Conservation (phyloP, 2,888 invertebrate genomes). For the Melipona beecheii region DNA sequence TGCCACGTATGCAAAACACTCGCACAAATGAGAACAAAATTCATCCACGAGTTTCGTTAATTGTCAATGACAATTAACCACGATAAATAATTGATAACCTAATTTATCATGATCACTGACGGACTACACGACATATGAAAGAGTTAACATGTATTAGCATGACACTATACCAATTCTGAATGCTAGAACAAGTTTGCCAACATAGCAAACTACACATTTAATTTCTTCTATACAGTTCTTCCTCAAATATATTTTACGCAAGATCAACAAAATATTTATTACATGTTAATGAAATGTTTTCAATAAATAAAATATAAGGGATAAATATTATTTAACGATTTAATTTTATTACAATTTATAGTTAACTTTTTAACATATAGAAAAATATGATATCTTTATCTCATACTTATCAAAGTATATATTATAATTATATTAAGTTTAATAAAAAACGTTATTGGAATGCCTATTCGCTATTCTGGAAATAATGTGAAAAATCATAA, state of each 20-base stretch:
- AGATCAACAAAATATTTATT: background rate
- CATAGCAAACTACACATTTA: constrained; percentile 27
- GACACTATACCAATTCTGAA: constrained; percentile 28
- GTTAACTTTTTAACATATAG: constrained; percentile 50
- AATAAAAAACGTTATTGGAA: constrained; percentile 35
- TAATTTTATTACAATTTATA: constrained; percentile 49
- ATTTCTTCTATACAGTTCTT: background rate
- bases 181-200: constrained; percentile 49
- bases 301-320: constrained; percentile 36
- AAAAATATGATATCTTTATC: constrained; percentile 54
- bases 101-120: constrained; percentile 44
- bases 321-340: constrained; percentile 39
- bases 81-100: constrained; percentile 51
- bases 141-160: constrained; percentile 43
- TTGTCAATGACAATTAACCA: constrained; percentile 51
- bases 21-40: constrained; percentile 37
- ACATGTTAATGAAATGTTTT: constrained; percentile 9
- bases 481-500: constrained; percentile 52
- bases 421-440: constrained; percentile 29
- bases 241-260: background rate
- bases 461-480: constrained; percentile 28
- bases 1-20: constrained; percentile 80
- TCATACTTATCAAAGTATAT: constrained; percentile 39
- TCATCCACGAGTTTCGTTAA: constrained; percentile 49
- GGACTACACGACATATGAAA: constrained; percentile 23